Conservation (phyloP, 2,888 invertebrate species). For the Tholera decimalis region DNA sequence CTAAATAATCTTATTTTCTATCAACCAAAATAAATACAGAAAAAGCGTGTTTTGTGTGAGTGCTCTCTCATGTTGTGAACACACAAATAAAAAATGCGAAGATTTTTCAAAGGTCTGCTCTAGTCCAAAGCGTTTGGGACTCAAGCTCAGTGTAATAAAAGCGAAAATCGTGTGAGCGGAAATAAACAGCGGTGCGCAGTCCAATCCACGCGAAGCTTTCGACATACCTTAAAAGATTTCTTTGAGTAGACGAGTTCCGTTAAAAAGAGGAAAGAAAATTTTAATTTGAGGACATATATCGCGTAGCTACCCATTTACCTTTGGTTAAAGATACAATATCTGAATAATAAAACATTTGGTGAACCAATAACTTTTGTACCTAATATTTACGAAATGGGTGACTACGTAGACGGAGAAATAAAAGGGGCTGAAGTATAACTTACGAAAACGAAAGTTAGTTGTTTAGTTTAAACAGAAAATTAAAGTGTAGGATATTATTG, state of each 20-base stretch:
- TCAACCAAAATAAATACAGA: conserved; percentile 57
- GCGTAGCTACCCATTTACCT: conserved; percentile 58
- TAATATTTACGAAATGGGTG: conserved; percentile 42
- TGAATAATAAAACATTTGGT: neutral
- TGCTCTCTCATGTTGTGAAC: conserved; percentile 61
- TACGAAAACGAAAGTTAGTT: conserved; percentile 38
- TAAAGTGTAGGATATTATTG: conserved; percentile 21
- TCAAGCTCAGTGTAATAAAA: conserved; percentile 80
- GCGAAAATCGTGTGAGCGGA: conserved; percentile 82
- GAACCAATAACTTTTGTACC: neutral
- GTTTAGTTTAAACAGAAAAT: conserved; percentile 30
- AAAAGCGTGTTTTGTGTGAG: conserved; percentile 67
- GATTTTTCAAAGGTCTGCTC: conserved; percentile 57
- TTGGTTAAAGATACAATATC: neutral
- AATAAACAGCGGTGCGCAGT: conserved; percentile 79
- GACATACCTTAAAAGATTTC: conserved; percentile 91
- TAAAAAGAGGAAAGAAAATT: conserved; percentile 85
- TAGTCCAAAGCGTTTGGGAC: conserved; percentile 77
- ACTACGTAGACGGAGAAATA: conserved; percentile 50
- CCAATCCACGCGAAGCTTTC: conserved; percentile 81
- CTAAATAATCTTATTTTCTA: conserved; percentile 57
- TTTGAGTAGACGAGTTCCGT: conserved; percentile 88
- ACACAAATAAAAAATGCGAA: conserved; percentile 63
- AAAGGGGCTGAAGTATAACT: conserved; percentile 40
- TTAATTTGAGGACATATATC: conserved; percentile 72